Evolutionary conservation across 1,140 invertebrate species (phyloP), one percentile per base, ranked within the genome.

Genomic region (Aradophagus sp.): DNA sequence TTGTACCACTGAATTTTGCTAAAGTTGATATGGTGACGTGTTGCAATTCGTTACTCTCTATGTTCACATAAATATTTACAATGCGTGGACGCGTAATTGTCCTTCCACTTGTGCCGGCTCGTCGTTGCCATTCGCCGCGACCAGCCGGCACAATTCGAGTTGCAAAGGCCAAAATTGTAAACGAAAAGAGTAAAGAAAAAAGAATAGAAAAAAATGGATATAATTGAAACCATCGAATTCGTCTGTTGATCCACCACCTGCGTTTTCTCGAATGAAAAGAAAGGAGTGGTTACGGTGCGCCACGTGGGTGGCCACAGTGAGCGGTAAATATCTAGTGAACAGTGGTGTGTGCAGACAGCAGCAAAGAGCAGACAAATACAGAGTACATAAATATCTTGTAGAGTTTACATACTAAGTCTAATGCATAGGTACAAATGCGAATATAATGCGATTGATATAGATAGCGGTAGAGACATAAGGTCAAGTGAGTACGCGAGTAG

Each of bases 351-450:
- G 69, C 69, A 67, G 47, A 73, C 58, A 66, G 63, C 52, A 66
- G 62, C 62, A 73, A 67, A 67, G 58, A 67, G 69, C 42, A 67
- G 62, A 67, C 58, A 61, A n/a, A 62, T 72, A 62, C 55, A 72
- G 63, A 73, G 58, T 73, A 63, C 52, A 62, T 62, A 67, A 67
- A 67, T 73, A 67, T 73, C n/a, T 45, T 66, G 52, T 65, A 56
- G 15, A 66, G 62, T 62, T 53, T 66, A 72, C 42, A 67, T 50
- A 50, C 53, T 62, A 62, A 61, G 48, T 72, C 53, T 71, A 71
- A 71, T 71, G 68, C 56, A 62, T 62, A 66, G 56, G 45, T 73
- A 73, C 69, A 72, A 66, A 65, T 65, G 55, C 55, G 50, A 73
- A 70, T 70, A 70, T 63, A 61, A 63, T 70, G 52, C 53, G 52